A percentile compares a stretch with the other conserved stretches of the same genome.
phyloP scores from a whole-genome alignment of 2,113 vertebrate species.

The Cichladusa arquata region DNA sequence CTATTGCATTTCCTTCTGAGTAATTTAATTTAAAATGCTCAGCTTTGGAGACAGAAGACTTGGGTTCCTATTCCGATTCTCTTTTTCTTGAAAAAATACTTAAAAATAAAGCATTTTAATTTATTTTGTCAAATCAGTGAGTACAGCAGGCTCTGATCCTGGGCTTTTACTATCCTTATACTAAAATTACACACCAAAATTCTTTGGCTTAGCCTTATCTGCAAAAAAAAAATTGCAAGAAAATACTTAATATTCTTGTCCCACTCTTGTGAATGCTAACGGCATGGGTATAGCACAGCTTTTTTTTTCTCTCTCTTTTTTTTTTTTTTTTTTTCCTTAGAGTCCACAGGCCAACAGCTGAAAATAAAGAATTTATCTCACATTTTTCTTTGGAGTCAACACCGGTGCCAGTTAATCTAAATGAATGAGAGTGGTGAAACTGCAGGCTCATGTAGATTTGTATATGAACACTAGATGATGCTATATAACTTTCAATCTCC shows the following conservation, averaged over 20 bases:
- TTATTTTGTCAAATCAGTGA: background rate
- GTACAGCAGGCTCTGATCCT: background rate
- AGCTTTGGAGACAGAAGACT: background rate
- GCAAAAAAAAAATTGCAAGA: background rate
- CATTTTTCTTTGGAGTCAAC: background rate
- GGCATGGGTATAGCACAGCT: background rate
- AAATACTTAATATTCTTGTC: background rate
- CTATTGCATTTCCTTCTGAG: background rate
- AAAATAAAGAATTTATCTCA: background rate
- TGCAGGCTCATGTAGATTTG: background rate
- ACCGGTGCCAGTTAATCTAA: background rate
- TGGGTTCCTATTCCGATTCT: background rate
- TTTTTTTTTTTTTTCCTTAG: background rate
- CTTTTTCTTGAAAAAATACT: background rate
- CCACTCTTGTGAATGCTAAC: background rate
- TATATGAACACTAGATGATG: conserved; percentile 37
- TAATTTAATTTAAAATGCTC: background rate
- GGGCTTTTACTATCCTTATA: background rate
- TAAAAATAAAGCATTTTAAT: background rate
- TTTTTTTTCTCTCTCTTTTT: no score
- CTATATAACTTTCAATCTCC: background rate
- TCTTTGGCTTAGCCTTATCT: background rate
- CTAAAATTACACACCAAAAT: background rate
- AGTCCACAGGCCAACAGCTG: background rate
- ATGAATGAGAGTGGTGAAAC: background rate